Evolutionary conservation across 2,888 invertebrate genomes (phyloP).

Genomic region (Dascillus cervinus): DNA sequence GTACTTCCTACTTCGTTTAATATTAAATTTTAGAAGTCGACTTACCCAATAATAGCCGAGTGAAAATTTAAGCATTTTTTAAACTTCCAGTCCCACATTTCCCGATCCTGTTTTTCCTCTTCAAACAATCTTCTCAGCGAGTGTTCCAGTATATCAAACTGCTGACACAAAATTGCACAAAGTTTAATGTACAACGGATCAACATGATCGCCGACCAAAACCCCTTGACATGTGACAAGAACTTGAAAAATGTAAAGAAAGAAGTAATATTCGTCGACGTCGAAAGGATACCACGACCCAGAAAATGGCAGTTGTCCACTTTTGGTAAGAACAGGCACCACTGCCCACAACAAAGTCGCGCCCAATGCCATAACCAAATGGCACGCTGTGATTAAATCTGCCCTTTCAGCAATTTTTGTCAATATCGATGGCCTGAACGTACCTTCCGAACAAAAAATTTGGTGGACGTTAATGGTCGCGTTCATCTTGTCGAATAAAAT

Average conservation of each 20-base stretch:
- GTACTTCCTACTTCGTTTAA: too few relatives aligned
- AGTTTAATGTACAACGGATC: constrained; percentile 12
- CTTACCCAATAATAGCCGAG: constrained; percentile 11
- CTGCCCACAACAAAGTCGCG: constrained; percentile 8
- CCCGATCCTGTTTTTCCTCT: too few relatives aligned
- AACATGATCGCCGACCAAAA: constrained; percentile 8
- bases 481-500: too few relatives aligned
- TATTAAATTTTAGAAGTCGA: neutral
- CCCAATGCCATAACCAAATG: constrained; percentile 11
- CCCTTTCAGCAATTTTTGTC: constrained; percentile 7
- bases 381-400: constrained; percentile 8
- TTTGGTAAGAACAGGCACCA: constrained; percentile 8
- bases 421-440: constrained; percentile 8
- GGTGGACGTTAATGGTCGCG: constrained; percentile 2
- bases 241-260: constrained; percentile 7
- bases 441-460: constrained; percentile 3
- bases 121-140: constrained; percentile 6
- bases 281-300: constrained; percentile 12
- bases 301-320: constrained; percentile 10
- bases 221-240: constrained; percentile 4
- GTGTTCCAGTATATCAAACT: constrained; percentile 10
- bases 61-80: constrained; percentile 8
- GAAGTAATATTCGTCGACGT: constrained; percentile 7
- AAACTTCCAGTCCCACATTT: neutral
- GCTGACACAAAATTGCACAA: constrained; percentile 10